Conservation (phyloP, 2,113 vertebrate species). For the Pyrgilauda ruficollis region DNA sequence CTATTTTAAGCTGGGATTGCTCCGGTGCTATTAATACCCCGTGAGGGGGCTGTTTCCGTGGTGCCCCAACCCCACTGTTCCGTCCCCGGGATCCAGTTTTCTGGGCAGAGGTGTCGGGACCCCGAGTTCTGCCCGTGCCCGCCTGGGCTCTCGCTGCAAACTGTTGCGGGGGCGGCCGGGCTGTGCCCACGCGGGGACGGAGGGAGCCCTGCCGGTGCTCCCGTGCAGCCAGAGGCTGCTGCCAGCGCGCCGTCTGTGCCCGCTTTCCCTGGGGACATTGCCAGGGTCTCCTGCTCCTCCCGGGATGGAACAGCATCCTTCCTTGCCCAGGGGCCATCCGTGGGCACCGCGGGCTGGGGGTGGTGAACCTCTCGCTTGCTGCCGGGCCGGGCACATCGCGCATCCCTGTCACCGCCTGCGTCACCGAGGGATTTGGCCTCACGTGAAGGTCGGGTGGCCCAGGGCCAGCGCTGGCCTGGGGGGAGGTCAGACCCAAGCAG, state of each 20-base stretch:
- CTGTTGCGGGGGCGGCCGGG: neutral
- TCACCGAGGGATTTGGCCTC: neutral
- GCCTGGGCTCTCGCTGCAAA: neutral
- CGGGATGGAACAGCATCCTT: accelerated
- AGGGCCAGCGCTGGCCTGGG: neutral
- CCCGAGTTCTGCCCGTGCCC: accelerated
- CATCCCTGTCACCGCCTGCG: neutral
- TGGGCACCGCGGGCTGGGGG: neutral
- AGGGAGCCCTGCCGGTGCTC: neutral
- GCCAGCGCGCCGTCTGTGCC: neutral
- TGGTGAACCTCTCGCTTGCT: neutral
- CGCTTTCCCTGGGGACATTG: neutral
- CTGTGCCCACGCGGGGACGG: neutral
- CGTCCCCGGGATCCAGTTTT: neutral
- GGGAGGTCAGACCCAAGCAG: neutral
- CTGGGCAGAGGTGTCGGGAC: neutral
- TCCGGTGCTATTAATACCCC: constrained; percentile 53
- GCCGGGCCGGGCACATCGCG: neutral
- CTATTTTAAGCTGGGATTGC: constrained; percentile 64
- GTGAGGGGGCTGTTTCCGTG: constrained; percentile 29
- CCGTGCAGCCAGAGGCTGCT: accelerated
- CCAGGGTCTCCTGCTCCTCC: neutral
- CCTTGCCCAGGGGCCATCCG: neutral
- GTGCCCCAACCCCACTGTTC: neutral
- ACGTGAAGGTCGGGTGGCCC: neutral